Conservation (phyloP, 53 echinoderm and acorn worm genomes). For the Mesocentrotus franciscanus region DNA sequence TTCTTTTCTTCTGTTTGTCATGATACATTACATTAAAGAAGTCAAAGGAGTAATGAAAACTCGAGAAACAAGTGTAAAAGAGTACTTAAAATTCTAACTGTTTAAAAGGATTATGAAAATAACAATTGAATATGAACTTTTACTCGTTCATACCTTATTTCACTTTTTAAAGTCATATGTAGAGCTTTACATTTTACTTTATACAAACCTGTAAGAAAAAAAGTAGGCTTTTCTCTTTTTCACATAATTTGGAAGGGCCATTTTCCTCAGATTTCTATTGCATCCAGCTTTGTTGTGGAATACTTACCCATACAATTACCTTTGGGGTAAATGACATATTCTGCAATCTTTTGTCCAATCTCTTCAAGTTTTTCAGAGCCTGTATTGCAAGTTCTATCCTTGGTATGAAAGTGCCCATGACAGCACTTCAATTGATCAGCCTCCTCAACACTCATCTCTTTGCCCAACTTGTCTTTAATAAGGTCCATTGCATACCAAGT, state of each 20-base stretch:
- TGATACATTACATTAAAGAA: no score
- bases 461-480: neutral
- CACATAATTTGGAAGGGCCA: neutral
- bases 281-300: neutral
- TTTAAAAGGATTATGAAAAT: no score
- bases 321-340: slow-evolving; percentile 53
- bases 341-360: slow-evolving; percentile 67
- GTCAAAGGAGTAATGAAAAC: no score
- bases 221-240: no score
- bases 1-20: no score
- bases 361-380: neutral
- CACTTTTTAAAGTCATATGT: no score
- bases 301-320: slow-evolving; percentile 25
- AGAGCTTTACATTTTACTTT: no score
- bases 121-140: no score
- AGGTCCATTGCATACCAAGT: slow-evolving; percentile 63
- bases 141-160: no score
- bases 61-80: no score
- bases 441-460: slow-evolving; percentile 27
- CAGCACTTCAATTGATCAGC: slow-evolving; percentile 68
- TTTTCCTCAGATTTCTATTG: neutral
- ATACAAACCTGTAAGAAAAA: no score
- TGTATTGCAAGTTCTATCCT: neutral
- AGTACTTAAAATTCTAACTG: no score
- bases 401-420: neutral